A percentile compares a stretch with the other conserved stretches of the same genome.
Conservation (phyloP, 2,888 invertebrate genomes). For the Lepidochitona cinerea region DNA sequence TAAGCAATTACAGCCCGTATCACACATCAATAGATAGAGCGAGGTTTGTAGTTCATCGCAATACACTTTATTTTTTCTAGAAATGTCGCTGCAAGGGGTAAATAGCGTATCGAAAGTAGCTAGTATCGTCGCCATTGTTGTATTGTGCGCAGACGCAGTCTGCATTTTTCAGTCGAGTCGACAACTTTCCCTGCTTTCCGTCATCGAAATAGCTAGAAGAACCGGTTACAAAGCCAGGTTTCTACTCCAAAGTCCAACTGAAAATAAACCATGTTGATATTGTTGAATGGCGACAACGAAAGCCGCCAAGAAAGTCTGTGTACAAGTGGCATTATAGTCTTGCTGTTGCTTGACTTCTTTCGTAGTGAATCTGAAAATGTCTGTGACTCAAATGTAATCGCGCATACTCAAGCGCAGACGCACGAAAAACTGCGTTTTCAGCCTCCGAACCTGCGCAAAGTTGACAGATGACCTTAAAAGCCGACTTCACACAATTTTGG, state of each 20-base stretch:
- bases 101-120: background rate
- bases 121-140: background rate
- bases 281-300: too few relatives aligned
- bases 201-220: too few relatives aligned
- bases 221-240: too few relatives aligned
- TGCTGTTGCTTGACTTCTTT: background rate
- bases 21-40: background rate
- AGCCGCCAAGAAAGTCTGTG: too few relatives aligned
- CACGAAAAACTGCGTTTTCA: conserved; percentile 69
- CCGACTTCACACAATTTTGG: too few relatives aligned
- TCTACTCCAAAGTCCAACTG: too few relatives aligned
- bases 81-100: background rate
- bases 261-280: too few relatives aligned
- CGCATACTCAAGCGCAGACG: conserved; percentile 98
- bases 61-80: background rate
- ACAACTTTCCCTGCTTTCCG: too few relatives aligned
- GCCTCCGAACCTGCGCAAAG: background rate
- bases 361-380: background rate
- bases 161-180: background rate
- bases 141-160: conserved; percentile 4
- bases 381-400: conserved; percentile 60
- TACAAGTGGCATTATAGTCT: too few relatives aligned
- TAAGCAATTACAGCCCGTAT: background rate
- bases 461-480: background rate
- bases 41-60: background rate